These are phyloP conservation scores for Hemibagrus guttatus DNA, from an alignment of 2,797 vertebrate species.

Conservation along the genomic window DNA sequence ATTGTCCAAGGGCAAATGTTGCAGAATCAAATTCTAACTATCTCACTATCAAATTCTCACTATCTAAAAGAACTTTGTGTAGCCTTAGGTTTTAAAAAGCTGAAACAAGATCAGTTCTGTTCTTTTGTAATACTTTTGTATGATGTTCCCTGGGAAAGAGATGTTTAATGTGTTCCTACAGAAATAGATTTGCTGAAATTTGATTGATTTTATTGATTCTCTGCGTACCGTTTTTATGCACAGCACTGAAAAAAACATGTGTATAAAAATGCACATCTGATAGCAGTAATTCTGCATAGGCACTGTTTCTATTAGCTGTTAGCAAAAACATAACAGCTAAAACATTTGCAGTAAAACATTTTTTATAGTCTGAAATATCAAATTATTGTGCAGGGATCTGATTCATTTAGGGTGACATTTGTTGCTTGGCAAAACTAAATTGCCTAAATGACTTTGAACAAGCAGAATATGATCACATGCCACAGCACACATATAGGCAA, in stretches of 20 bases:
- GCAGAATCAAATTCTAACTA: background rate
- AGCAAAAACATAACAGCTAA: constrained; percentile 15
- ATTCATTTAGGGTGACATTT: constrained; percentile 51
- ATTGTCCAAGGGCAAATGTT: background rate
- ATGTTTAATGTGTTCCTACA: background rate
- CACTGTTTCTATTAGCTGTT: constrained; percentile 9
- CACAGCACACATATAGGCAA: background rate
- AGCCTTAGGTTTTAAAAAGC: background rate
- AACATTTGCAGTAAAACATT: constrained; percentile 19
- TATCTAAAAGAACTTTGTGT: background rate
- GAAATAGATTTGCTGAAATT: background rate
- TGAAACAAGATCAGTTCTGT: background rate
- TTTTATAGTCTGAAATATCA: constrained; percentile 47
- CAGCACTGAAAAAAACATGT: background rate
- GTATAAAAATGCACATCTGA: background rate
- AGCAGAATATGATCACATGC: constrained; percentile 26
- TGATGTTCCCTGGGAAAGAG: background rate
- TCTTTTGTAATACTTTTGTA: background rate
- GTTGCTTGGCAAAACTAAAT: constrained; percentile 47
- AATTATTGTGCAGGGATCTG: constrained; percentile 45
- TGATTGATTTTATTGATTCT: background rate
- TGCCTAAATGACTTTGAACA: constrained; percentile 45
- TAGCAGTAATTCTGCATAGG: background rate
- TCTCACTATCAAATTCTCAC: too few relatives aligned
- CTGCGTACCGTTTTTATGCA: background rate